phyloP scores from a whole-genome alignment of 2,888 invertebrate genomes.

The Tetragonisca angustula region DNA sequence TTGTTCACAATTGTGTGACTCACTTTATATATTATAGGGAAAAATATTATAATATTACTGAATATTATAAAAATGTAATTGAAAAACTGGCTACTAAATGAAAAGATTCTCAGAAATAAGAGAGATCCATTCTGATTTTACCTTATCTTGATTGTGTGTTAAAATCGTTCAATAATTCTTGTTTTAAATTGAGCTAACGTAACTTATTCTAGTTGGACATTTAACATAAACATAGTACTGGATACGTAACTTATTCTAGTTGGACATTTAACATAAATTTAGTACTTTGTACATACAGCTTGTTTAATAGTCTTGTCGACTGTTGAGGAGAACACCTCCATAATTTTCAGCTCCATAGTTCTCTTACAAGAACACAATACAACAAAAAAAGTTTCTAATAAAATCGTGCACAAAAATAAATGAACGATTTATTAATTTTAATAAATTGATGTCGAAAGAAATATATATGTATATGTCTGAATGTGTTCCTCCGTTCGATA shows the following conservation, averaged over 20 bases:
- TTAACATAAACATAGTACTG: neutral
- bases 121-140: neutral
- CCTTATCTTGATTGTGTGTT: neutral
- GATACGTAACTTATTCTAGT: constrained; percentile 4
- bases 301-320: constrained; percentile 1
- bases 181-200: constrained; percentile 15
- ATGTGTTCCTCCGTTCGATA: too few species aligned
- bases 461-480: too few species aligned
- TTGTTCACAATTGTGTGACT: too few species aligned
- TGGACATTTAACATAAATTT: constrained; percentile 8
- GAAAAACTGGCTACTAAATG: too few species aligned
- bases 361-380: neutral
- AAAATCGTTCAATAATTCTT: neutral
- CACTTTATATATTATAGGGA: too few species aligned
- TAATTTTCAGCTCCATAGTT: constrained; percentile 1
- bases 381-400: neutral
- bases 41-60: too few species aligned
- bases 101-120: too few species aligned
- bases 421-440: too few species aligned
- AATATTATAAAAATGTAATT: too few species aligned
- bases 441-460: too few species aligned
- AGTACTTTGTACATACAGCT: neutral
- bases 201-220: constrained; percentile 3
- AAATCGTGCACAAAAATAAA: neutral
- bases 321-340: neutral